These are phyloP conservation scores for Holothuria leucospilota DNA, from an alignment of 53 echinoderm and acorn worm species.

Conservation along the genomic window DNA sequence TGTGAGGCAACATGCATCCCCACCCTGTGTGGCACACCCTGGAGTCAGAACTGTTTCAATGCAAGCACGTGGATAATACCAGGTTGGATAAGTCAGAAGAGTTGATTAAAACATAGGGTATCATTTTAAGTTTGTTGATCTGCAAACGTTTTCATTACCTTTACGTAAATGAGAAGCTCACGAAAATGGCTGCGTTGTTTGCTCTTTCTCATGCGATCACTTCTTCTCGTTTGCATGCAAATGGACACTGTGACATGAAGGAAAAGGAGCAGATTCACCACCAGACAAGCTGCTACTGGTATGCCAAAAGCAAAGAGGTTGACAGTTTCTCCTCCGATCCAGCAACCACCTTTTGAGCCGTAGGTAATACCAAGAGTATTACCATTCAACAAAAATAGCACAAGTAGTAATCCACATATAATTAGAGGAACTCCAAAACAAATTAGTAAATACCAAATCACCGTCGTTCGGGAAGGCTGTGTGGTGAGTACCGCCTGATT, in stretches of 20 bases:
- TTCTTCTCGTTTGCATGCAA: neutral
- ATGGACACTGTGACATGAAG: neutral
- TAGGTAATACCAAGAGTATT: neutral
- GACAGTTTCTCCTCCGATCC: conserved; percentile 22
- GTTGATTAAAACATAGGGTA: too few species aligned
- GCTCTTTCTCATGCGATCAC: neutral
- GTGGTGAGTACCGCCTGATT: neutral
- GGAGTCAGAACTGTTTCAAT: too few species aligned
- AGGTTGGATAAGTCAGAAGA: too few species aligned
- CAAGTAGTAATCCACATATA: neutral
- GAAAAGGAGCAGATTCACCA: neutral
- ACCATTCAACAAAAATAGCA: neutral
- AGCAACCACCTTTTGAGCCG: neutral
- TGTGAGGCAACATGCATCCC: too few species aligned
- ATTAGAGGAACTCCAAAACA: neutral
- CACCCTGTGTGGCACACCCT: too few species aligned
- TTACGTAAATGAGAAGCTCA: conserved; percentile 6
- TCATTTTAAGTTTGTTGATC: too few species aligned
- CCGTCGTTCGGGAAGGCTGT: neutral
- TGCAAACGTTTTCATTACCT: too few species aligned
- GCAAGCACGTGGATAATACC: too few species aligned
- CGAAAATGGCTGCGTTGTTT: neutral
- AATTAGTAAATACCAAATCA: too few species aligned
- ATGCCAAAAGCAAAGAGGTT: conserved; percentile 19
- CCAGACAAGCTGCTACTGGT: conserved; percentile 10